Percentiles rank a stretch among this genome's conserved stretches.
These are phyloP conservation scores for Hipparchia sbordonii DNA, from an alignment of 2,888 invertebrate species.

Conservation along the genomic window DNA sequence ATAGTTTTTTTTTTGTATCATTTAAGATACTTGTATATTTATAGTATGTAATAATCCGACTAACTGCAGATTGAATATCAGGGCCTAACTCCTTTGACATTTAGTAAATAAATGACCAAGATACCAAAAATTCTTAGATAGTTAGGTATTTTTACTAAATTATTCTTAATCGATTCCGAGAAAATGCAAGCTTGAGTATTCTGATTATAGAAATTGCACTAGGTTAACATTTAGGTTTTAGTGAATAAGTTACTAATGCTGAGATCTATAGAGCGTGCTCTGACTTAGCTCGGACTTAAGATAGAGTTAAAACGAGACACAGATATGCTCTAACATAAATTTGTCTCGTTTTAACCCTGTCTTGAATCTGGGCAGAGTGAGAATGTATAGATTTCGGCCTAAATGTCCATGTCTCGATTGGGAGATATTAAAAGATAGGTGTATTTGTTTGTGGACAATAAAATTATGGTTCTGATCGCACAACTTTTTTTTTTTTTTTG, in stretches of 20 bases:
- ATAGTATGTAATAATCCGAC: slow-evolving; percentile 43
- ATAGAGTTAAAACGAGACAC: no score
- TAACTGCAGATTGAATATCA: slow-evolving; percentile 47
- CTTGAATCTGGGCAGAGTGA: no score
- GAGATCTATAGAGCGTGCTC: no score
- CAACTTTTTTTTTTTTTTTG: slow-evolving; percentile 45
- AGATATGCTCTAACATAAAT: no score
- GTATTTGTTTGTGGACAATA: slow-evolving; percentile 43
- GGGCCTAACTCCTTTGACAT: slow-evolving; percentile 69
- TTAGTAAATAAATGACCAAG: slow-evolving; percentile 62
- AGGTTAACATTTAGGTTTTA: slow-evolving; percentile 45
- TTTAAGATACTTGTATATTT: slow-evolving; percentile 54
- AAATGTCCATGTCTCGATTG: slow-evolving; percentile 34
- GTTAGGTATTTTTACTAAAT: slow-evolving; percentile 61
- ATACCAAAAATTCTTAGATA: slow-evolving; percentile 66
- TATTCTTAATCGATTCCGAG: slow-evolving; percentile 47
- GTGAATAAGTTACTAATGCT: slow-evolving; percentile 25
- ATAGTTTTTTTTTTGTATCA: slow-evolving; percentile 62
- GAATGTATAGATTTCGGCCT: no score
- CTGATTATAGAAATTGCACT: slow-evolving; percentile 50
- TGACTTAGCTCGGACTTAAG: no score
- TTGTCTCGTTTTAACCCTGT: no score
- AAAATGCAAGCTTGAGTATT: slow-evolving; percentile 50
- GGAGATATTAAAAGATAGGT: slow-evolving; percentile 15
- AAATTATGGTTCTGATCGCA: slow-evolving; percentile 49